Evolutionary conservation across 1,140 invertebrate species (phyloP), one percentile per base, ranked within the genome.

Genomic region (Zaprionus kolodkinae): DNA sequence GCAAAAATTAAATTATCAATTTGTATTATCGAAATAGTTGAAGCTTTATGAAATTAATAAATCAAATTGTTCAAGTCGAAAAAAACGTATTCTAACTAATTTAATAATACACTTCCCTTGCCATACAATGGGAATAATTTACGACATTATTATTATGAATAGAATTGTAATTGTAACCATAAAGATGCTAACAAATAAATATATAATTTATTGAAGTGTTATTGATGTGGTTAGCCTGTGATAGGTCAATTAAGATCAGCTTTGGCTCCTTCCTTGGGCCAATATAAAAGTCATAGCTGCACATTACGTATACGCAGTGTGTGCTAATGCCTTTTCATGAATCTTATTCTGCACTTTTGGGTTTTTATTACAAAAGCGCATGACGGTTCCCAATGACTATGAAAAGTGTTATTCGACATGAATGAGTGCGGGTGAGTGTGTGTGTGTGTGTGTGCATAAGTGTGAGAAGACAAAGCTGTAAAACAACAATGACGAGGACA

Each of bases 401-500:
- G 60, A 75, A 78, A 78, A 66, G 56, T 67, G 65, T 75, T 69
- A 68, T 71, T 17, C 17, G 54, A 56, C 27, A 36, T 63, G 62
- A 40, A 38, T 30, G 30, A 45, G 17, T 59, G 30, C n/a, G 25
- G 40, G 45, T 40, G 40, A 64, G 50, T 11, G 36, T 54, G n/a
- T 56, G 30, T 72, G 55, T 17, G 55, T 30, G 50, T 3, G 52
- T 66, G 12, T 52, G 45, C 17, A 33, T 40, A 17, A 27, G 27
- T 21, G 55, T 33, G 55, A 21, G 64, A 45, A 75, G 25, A 70
- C 72, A 75, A 75, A 78, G 76, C 67, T 78, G 72, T 79, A 72
- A 76, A 76, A 59, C 35, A 66, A 76, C 73, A 79, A 79, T 76
- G 64, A 63, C 57, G 43, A 64, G 72, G 68, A 78, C 73, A 79